phyloP scores from a whole-genome alignment of 2,888 invertebrate genomes.

The Caenorhabditis afra region DNA sequence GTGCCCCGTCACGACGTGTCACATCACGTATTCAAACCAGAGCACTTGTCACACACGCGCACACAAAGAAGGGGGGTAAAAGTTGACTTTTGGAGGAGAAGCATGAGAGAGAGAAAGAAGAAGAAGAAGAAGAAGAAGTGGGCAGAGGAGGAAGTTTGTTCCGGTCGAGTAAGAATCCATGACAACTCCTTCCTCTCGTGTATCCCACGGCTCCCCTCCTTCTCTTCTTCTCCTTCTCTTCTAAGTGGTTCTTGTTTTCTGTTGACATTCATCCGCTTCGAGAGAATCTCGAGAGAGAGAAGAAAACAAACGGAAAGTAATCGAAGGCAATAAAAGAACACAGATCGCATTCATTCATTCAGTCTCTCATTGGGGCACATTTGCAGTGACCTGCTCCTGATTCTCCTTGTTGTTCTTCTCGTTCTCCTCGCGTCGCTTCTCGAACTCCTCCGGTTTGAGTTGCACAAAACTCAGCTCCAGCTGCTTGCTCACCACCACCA shows the following conservation, averaged over 20 bases:
- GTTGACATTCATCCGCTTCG: constrained; percentile 10
- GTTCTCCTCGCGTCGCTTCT: constrained; percentile 38
- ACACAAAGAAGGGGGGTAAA: constrained; percentile 4
- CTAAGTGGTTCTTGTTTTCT: constrained; percentile 12
- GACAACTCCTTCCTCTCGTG: constrained; percentile 9
- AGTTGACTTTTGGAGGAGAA: constrained; percentile 33
- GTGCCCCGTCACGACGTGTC: too few species aligned
- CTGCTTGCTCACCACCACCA: constrained; percentile 62
- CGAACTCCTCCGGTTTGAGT: constrained; percentile 71
- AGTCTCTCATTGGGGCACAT: too few species aligned
- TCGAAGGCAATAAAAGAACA: too few species aligned
- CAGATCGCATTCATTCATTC: too few species aligned
- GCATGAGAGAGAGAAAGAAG: constrained; percentile 29
- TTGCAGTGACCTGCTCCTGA: background rate
- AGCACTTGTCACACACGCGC: constrained; percentile 29
- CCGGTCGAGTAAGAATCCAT: constrained; percentile 10
- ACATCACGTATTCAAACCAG: constrained; percentile 50
- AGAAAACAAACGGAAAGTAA: too few species aligned
- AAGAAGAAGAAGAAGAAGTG: constrained; percentile 10
- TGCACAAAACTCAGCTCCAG: constrained; percentile 70
- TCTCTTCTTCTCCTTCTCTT: background rate
- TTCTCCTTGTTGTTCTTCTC: constrained; percentile 24
- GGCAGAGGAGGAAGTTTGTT: constrained; percentile 1
- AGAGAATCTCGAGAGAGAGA: background rate
- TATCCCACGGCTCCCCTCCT: too few species aligned